Evolutionary conservation across 2,113 vertebrate genomes (phyloP), one percentile per base, ranked within the genome.

Genomic region (Burhinus oedicnemus): DNA sequence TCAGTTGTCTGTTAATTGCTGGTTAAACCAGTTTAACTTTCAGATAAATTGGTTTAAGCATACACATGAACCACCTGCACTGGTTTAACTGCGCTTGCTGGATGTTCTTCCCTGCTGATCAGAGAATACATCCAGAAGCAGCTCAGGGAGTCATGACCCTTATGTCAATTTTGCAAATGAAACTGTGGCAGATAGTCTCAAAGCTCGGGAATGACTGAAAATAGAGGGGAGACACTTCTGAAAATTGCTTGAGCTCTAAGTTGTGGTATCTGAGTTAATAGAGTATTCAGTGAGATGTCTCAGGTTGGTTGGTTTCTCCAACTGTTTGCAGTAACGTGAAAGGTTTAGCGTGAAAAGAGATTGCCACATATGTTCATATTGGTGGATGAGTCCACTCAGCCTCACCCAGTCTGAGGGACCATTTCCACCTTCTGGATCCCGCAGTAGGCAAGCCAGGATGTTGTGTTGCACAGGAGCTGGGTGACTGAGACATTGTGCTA

Each of bases 131-230:
- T 54, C 87, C 77, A 94, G 81, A 52, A 90, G 91, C 93, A 90
- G 84, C 97, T 96, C 93, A 95, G 94, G 96, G 95, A 97, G 70
- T 83, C 34, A 6, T 14, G 74, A 49, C 66, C 89, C 82, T 87
- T 61, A 5, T 1, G 12, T 74, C 88, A 77, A 74, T 71, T 86
- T 80, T 69, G 61, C 83, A 83, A 51, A 66, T 51, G 45, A 83
- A 55, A 38, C 72, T 54, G 42, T 75, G 47, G 65, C 89, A 89
- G 68, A 72, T 79, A 11, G 32, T 71, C 44, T 76, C 44, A 36
- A 49, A 89, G 34, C 42, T 86, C 20, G 9, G 44, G 49, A 97
- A 82, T n/a, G 29, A 34, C 83, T 87, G 91, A 93, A 87, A 90
- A 47, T 4, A n/a, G 78, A 76, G 21, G 15, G 49, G 62, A 49